phyloP scores from a whole-genome alignment of 2,113 vertebrate genomes.

The Sakesphorus luctuosus region DNA sequence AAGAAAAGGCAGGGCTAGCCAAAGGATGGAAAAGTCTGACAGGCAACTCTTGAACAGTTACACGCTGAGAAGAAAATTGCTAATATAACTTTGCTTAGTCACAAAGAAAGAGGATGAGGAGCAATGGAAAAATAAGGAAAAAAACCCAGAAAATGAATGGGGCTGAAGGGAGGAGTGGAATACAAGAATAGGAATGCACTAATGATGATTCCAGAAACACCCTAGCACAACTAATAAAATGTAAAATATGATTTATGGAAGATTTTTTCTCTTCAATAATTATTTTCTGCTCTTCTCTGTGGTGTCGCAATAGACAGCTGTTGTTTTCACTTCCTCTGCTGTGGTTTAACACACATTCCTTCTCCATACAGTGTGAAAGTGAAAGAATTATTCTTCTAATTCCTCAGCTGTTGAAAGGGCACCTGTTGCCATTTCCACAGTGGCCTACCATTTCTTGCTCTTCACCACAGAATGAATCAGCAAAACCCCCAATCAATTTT shows the following conservation, averaged over 20 bases:
- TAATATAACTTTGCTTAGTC: neutral
- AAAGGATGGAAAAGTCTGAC: neutral
- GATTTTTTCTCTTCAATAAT: neutral
- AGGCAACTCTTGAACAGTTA: neutral
- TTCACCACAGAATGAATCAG: neutral
- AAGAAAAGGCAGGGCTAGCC: neutral
- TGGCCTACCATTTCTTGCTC: neutral
- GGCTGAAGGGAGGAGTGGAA: neutral
- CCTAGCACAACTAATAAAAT: neutral
- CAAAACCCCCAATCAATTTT: neutral
- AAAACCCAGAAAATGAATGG: neutral
- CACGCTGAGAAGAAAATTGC: neutral
- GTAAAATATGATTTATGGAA: neutral
- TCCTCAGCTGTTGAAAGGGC: neutral
- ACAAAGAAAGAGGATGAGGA: neutral
- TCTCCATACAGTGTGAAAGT: neutral
- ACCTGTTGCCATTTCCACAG: neutral
- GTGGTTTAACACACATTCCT: neutral
- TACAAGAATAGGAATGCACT: neutral
- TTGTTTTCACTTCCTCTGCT: neutral
- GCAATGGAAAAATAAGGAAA: neutral
- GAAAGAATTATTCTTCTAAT: neutral
- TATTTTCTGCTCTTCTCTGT: neutral
- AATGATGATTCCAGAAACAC: neutral
- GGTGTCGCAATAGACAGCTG: neutral